Evolutionary conservation across 2,888 invertebrate genomes (phyloP).

Genomic region (Serrognathus titanus): DNA sequence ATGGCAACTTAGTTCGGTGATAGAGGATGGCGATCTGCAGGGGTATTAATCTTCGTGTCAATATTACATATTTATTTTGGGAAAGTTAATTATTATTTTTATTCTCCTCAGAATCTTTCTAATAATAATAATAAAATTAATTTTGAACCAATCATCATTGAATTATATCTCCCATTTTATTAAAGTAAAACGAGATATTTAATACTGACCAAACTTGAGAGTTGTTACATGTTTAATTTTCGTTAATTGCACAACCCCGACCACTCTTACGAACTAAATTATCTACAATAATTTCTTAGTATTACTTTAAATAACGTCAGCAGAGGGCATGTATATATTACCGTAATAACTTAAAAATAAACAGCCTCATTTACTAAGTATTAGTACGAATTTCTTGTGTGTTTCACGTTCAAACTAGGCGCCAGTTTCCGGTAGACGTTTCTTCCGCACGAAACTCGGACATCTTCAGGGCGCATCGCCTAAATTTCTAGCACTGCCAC

Average conservation of each 20-base stretch:
- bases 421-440: not conserved
- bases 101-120: no score
- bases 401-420: not conserved
- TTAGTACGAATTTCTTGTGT: not conserved
- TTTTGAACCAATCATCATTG: no score
- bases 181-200: not conserved
- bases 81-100: no score
- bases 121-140: no score
- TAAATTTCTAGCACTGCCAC: slow-evolving; percentile 5
- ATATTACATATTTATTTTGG: no score
- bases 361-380: not conserved
- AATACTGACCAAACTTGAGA: not conserved
- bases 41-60: no score
- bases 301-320: not conserved
- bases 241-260: slow-evolving; percentile 2
- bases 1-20: no score
- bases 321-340: not conserved
- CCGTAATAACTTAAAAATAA: not conserved
- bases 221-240: not conserved
- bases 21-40: no score
- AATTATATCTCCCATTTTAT: not conserved
- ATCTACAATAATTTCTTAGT: not conserved
- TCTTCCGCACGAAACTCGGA: not conserved
- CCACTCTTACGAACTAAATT: not conserved
- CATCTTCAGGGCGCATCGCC: slow-evolving; percentile 15